Conservation (phyloP, 2,113 vertebrate species). For the Calyptomena viridis region DNA sequence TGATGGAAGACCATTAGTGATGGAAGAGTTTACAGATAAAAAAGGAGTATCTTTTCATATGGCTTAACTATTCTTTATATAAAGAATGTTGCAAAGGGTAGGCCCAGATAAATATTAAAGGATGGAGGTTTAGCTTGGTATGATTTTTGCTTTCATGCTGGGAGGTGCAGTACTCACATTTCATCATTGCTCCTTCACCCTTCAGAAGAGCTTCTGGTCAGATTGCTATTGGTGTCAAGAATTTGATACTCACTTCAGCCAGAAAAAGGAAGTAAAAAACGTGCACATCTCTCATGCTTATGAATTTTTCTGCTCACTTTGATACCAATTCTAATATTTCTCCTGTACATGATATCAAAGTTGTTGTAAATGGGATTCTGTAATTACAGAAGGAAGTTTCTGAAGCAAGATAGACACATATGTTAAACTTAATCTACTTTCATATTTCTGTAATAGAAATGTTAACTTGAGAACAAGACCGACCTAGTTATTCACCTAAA, state of each 20-base stretch:
- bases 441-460: background rate
- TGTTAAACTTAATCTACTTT: background rate
- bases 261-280: background rate
- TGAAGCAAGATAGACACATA: background rate
- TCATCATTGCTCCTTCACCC: background rate
- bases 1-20: background rate
- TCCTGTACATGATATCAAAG: background rate
- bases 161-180: background rate
- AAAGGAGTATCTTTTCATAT: background rate
- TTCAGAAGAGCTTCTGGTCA: background rate
- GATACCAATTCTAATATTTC: background rate
- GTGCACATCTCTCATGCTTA: accelerated
- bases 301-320: background rate
- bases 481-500: background rate
- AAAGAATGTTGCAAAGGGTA: background rate
- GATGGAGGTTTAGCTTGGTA: background rate
- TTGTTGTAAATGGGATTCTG: background rate
- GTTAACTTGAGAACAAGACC: background rate
- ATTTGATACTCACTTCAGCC: background rate
- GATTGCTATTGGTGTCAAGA: background rate
- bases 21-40: background rate
- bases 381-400: background rate
- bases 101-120: background rate
- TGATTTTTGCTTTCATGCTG: background rate
- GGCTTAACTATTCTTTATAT: background rate